Evolutionary conservation across 64 coral and sea anemone species (phyloP).

Genomic region (Actinia equina): DNA sequence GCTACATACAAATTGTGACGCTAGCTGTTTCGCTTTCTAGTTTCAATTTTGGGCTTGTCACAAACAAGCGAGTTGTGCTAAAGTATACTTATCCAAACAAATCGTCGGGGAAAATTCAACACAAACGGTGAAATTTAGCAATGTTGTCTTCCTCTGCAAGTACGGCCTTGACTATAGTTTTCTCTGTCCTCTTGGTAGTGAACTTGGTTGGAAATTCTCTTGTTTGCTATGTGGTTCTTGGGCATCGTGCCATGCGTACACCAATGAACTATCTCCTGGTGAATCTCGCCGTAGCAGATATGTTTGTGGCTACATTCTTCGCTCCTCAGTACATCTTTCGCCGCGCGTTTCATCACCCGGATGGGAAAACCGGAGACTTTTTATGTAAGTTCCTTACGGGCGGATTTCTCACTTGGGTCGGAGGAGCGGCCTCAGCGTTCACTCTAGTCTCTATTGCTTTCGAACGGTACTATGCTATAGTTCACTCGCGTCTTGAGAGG

Average conservation of each 20-base stretch:
- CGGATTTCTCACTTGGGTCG: slow-evolving; percentile 16
- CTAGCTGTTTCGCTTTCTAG: no score
- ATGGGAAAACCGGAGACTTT: neutral
- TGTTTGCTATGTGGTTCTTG: slow-evolving; percentile 11
- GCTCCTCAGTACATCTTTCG: slow-evolving; percentile 17
- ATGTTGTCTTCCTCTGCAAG: neutral
- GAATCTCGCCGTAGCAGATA: slow-evolving; percentile 30
- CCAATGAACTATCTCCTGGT: slow-evolving; percentile 37
- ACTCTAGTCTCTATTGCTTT: slow-evolving; percentile 22
- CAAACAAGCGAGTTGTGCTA: no score
- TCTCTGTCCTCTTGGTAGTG: slow-evolving; percentile 1
- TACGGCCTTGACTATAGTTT: neutral
- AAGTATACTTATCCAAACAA: neutral
- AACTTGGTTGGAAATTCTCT: slow-evolving; percentile 26
- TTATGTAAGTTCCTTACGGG: slow-evolving; percentile 30
- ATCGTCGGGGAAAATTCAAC: neutral
- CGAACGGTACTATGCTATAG: slow-evolving; percentile 12
- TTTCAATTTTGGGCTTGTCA: no score
- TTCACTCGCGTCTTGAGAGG: neutral
- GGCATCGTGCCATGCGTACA: slow-evolving; percentile 15
- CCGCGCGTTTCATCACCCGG: neutral
- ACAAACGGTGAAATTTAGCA: neutral
- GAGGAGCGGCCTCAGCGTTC: slow-evolving; percentile 22
- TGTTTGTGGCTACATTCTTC: slow-evolving; percentile 26
- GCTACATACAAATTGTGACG: no score